Conservation (phyloP, 2,888 invertebrate genomes). For the Drosophila mulleri region DNA sequence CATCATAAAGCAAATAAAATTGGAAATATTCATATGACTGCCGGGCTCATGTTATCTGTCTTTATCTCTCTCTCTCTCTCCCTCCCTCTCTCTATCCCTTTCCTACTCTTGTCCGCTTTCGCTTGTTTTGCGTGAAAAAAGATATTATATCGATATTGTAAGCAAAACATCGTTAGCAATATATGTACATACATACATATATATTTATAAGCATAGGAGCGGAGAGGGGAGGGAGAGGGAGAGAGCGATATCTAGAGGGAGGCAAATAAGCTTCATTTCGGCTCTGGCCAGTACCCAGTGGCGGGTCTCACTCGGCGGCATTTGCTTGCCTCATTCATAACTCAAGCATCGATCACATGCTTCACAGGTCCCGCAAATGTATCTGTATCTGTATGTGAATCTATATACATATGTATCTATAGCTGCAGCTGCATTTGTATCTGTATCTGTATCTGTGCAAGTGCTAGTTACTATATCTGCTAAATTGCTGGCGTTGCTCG, state of each 20-base stretch:
- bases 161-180: constrained; percentile 67
- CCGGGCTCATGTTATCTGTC: constrained; percentile 67
- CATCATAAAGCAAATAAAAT: constrained; percentile 64
- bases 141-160: constrained; percentile 71
- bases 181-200: too few relatives aligned
- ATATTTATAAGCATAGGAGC: background rate
- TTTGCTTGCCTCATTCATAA: constrained; percentile 44
- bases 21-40: constrained; percentile 66
- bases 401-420: constrained; percentile 11
- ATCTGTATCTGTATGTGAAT: constrained; percentile 13
- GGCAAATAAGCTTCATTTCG: constrained; percentile 36
- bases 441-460: constrained; percentile 18
- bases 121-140: constrained; percentile 25
- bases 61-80: background rate
- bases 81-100: too few relatives aligned
- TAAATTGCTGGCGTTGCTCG: constrained; percentile 55
- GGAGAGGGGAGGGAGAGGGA: too few relatives aligned
- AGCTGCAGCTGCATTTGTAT: constrained; percentile 7
- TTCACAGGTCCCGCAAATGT: background rate
- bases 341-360: constrained; percentile 58
- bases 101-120: background rate
- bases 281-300: constrained; percentile 15
- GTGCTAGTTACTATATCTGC: constrained; percentile 14
- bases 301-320: background rate
- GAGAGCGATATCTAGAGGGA: background rate